These are phyloP conservation scores for Alentia gelatinosa DNA, from an alignment of 2,888 invertebrate species.

Conservation along the genomic window DNA sequence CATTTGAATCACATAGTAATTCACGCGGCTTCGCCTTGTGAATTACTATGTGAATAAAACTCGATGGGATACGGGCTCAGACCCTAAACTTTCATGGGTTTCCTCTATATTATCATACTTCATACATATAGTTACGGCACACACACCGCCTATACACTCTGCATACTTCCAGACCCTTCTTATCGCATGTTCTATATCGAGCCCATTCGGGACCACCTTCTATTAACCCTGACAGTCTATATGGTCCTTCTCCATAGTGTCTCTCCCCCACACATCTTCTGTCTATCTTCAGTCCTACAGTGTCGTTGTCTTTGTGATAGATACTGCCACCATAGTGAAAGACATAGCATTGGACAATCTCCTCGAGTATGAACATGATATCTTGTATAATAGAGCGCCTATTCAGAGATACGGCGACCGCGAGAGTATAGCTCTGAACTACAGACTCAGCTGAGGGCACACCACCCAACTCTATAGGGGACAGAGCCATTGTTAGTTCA, in stretches of 20 bases:
- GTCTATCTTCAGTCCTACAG: neutral
- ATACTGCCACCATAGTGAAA: neutral
- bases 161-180: neutral
- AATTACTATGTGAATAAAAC: too few relatives aligned
- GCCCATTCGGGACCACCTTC: neutral
- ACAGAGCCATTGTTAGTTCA: too few relatives aligned
- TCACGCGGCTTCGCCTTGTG: too few relatives aligned
- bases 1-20: too few relatives aligned
- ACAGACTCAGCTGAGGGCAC: too few relatives aligned
- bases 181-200: neutral
- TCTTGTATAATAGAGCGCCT: neutral
- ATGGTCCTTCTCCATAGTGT: neutral
- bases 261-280: neutral
- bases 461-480: too few relatives aligned
- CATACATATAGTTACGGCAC: too few relatives aligned
- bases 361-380: neutral
- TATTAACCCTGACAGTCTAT: neutral
- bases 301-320: neutral
- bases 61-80: too few relatives aligned
- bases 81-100: too few relatives aligned
- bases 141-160: too few relatives aligned
- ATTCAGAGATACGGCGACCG: neutral
- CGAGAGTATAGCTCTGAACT: too few relatives aligned
- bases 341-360: neutral
- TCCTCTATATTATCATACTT: too few relatives aligned